Conservation (phyloP, 1,140 invertebrate species). For the Dreissena polymorpha region DNA sequence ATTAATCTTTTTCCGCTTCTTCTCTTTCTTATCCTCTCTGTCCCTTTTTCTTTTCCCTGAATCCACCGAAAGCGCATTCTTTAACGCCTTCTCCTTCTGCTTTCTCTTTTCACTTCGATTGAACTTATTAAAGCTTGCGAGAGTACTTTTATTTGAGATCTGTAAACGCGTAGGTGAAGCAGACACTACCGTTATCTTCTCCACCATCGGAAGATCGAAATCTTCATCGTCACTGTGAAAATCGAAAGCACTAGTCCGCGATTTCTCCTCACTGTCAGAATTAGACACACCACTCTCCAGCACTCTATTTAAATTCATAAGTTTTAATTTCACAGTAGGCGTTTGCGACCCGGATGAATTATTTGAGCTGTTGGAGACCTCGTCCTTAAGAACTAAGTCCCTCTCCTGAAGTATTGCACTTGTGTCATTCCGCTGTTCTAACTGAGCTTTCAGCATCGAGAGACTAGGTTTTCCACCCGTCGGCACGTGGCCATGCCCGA, state of each 20-base stretch:
- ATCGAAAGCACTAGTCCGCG: constrained; percentile 66
- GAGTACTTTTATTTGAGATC: constrained; percentile 68
- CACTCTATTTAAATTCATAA: constrained; percentile 30
- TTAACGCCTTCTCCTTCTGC: constrained; percentile 63
- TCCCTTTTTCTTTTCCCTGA: constrained; percentile 70
- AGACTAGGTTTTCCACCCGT: constrained; percentile 51
- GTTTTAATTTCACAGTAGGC: constrained; percentile 49
- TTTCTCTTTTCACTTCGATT: constrained; percentile 71
- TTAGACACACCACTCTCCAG: constrained; percentile 43
- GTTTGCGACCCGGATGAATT: constrained; percentile 38
- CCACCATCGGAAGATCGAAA: constrained; percentile 55
- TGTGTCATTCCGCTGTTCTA: constrained; percentile 46
- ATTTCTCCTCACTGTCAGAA: constrained; percentile 53
- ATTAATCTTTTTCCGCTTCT: constrained; percentile 71
- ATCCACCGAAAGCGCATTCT: constrained; percentile 54
- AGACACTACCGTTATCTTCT: constrained; percentile 62
- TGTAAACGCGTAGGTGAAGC: constrained; percentile 69
- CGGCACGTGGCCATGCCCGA: constrained; percentile 18
- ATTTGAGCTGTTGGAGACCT: constrained; percentile 47
- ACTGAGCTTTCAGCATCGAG: constrained; percentile 48
- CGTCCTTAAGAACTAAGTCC: constrained; percentile 42
- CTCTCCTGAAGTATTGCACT: constrained; percentile 53
- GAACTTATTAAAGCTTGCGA: constrained; percentile 61
- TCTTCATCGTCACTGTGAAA: constrained; percentile 74
- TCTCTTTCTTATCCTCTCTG: constrained; percentile 72